Evolutionary conservation across 53 echinoderm and acorn worm genomes (phyloP).

Genomic region (Antedon mediterranea): DNA sequence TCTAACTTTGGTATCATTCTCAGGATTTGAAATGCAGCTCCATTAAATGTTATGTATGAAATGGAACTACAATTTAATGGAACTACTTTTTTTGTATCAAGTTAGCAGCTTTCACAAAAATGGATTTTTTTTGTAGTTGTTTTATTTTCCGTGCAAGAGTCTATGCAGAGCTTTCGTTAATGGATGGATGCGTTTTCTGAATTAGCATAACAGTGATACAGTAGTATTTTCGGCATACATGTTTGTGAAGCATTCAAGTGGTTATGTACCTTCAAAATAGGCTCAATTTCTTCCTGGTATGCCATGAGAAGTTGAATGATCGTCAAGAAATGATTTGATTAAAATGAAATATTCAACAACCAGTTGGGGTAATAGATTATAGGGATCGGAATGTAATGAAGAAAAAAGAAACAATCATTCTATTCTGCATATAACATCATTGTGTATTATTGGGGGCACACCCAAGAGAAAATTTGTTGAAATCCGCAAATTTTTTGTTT

Average conservation of each 20-base stretch:
- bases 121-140: neutral
- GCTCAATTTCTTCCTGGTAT: conserved; percentile 72
- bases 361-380: neutral
- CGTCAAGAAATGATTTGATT: neutral
- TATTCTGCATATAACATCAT: too few relatives aligned
- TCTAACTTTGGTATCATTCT: neutral
- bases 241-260: neutral
- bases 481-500: neutral
- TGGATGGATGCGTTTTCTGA: neutral
- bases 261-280: conserved; percentile 57
- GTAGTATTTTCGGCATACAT: conserved; percentile 1
- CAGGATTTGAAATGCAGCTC: neutral
- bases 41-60: neutral
- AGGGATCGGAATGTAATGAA: neutral
- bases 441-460: too few relatives aligned
- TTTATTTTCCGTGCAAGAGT: neutral
- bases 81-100: neutral
- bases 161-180: neutral
- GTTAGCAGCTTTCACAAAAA: conserved; percentile 1
- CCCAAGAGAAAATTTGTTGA: neutral
- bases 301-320: conserved; percentile 4
- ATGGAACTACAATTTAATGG: neutral
- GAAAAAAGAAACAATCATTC: neutral
- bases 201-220: neutral
- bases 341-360: neutral